Evolutionary conservation across 2,888 invertebrate species (phyloP).

Genomic region (Netelia melanura): DNA sequence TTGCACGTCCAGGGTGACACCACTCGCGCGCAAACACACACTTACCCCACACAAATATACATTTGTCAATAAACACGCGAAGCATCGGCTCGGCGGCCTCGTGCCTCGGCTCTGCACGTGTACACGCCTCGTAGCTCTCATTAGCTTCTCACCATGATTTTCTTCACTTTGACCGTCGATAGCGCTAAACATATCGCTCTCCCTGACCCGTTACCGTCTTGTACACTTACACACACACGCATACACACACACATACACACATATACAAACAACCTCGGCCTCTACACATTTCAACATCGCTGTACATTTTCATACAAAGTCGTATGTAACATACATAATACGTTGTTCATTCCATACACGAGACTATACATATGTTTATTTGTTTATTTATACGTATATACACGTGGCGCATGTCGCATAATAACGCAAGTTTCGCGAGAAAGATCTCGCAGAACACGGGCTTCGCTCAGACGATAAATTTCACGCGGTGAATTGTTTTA

Average conservation of each 20-base stretch:
- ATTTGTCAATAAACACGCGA: slow-evolving; percentile 26
- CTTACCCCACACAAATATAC: neutral
- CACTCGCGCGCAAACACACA: neutral
- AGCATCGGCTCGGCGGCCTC: slow-evolving; percentile 71
- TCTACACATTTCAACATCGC: slow-evolving; percentile 24
- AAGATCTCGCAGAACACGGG: neutral
- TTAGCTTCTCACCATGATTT: slow-evolving; percentile 75
- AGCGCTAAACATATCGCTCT: slow-evolving; percentile 79
- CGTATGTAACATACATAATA: neutral
- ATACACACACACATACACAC: neutral
- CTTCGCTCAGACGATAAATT: slow-evolving; percentile 43
- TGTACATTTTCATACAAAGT: neutral
- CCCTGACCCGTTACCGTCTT: slow-evolving; percentile 60
- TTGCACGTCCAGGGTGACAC: neutral
- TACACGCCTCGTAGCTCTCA: slow-evolving; percentile 77
- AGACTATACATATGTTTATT: neutral
- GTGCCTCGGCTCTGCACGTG: slow-evolving; percentile 65
- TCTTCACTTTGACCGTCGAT: slow-evolving; percentile 79
- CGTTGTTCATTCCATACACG: neutral
- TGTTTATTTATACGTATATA: neutral
- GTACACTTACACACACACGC: neutral
- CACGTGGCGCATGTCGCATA: neutral
- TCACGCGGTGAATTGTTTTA: slow-evolving; percentile 36
- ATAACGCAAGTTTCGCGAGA: slow-evolving; percentile 16
- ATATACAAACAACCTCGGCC: slow-evolving; percentile 12